phyloP scores from a whole-genome alignment of 1,140 invertebrate species.

The Calliphora vicina region DNA sequence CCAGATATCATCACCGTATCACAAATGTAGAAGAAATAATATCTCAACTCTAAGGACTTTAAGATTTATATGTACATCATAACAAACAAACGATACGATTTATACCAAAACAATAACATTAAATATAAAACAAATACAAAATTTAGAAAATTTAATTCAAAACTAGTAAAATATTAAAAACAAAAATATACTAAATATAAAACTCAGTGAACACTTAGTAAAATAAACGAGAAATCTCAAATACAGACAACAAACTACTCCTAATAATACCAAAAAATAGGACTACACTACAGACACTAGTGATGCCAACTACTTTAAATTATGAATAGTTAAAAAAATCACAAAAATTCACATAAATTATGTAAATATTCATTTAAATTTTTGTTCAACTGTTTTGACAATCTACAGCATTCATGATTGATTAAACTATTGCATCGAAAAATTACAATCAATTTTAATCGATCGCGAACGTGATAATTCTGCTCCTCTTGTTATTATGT shows the following conservation, averaged over 20 bases:
- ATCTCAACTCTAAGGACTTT: background rate
- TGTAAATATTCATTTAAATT: no score
- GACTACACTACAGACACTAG: no score
- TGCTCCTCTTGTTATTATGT: no score
- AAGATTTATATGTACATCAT: background rate
- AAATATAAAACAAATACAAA: background rate
- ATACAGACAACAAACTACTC: background rate
- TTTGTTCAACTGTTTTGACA: no score
- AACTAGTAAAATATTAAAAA: background rate
- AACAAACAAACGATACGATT: constrained; percentile 1
- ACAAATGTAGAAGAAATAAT: background rate
- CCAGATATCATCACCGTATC: constrained; percentile 10
- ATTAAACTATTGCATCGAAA: no score
- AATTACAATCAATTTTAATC: no score
- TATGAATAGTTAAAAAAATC: no score
- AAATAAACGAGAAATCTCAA: background rate
- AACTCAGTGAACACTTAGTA: background rate
- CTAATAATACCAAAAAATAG: background rate
- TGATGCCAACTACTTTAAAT: no score
- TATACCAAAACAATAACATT: background rate
- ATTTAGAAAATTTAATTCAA: background rate
- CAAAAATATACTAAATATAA: background rate
- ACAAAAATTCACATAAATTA: no score
- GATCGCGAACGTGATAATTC: no score
- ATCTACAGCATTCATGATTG: no score